Evolutionary conservation across 2,888 invertebrate genomes (phyloP).

Genomic region (Stenchaetothrips biformis): DNA sequence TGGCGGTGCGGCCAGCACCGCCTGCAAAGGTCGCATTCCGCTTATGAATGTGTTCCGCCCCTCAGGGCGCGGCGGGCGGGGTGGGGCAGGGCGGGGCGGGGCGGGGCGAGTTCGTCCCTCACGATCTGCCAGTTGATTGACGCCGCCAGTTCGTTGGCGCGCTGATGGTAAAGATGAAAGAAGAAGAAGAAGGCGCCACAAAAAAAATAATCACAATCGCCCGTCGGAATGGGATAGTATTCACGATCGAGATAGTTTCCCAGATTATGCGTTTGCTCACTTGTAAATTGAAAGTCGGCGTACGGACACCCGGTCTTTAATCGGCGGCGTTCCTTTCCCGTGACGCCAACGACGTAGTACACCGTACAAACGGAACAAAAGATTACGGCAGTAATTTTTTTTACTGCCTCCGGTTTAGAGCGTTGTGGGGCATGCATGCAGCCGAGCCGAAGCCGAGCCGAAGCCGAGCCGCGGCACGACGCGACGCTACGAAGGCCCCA

Average conservation of each 20-base stretch:
- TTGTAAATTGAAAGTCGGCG: not conserved
- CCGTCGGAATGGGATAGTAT: not conserved
- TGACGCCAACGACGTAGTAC: too few species aligned
- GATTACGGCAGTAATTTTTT: too few species aligned
- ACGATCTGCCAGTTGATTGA: not conserved
- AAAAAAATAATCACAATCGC: not conserved
- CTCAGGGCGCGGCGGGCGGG: not conserved
- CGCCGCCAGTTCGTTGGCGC: not conserved
- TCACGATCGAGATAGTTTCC: not conserved
- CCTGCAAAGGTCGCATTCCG: constrained; percentile 15
- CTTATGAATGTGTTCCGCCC: constrained; percentile 18
- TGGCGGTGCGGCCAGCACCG: not conserved
- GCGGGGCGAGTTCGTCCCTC: not conserved
- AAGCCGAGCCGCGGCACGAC: too few species aligned
- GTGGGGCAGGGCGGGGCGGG: constrained; percentile 3
- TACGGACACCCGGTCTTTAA: not conserved
- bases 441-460: too few species aligned
- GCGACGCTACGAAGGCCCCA: too few species aligned
- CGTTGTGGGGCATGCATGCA: too few species aligned
- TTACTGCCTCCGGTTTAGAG: too few species aligned
- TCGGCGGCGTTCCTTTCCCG: not conserved
- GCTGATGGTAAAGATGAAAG: not conserved
- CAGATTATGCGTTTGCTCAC: not conserved
- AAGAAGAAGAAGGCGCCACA: not conserved
- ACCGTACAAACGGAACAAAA: too few species aligned